Base-by-base conservation (phyloP, 1,140 invertebrate genomes). In the Dufourea novaeangliae region DNA sequence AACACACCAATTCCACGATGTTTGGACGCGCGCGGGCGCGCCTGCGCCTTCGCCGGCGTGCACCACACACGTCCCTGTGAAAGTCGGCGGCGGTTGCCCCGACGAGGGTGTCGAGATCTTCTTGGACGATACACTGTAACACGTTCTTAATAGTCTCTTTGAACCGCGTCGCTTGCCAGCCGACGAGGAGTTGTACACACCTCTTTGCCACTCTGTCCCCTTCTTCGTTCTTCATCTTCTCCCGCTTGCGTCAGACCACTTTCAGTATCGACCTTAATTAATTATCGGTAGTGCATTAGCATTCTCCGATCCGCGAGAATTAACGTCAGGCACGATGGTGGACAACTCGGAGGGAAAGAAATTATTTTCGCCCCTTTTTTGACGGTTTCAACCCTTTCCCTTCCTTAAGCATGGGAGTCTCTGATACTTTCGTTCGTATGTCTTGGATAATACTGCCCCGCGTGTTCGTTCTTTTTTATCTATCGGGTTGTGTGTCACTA, bases 261-360 rank as follows among this genome's bases (percentile, higher is more conserved):
- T 82, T 80, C 61, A 70, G 78, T 78, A 85, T 87, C 86, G 84
- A 87, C 87, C 84, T 87, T 86, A 87, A 87, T 87, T 87, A 87
- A 87, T 87, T 87, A 87, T 87, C 82, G 86, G 76, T 70, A 71
- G 62, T 72, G 78, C 78, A 86, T 86, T 80, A 83, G 72, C 72
- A 69, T 72, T 74, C 74, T 57, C 56, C 57, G 75, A 34, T 63
- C 27, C 37, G 69, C 69, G 59, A 62, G 68, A 56, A 41, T 71
- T 68, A 68, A 78, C 66, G 41, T 39, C 41, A 34, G 32, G 44
- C 32, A 62, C 27, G 57, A 14, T 22, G 44, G 14, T 14, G 25
- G 41, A 34, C n/a, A 25, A 25, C 56, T 50, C 50, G 34, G 11
- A 34, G 59, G 54, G 29, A 59, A 27, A 56, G n/a, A 78, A 66